A percentile compares a stretch with the other conserved stretches of the same genome.
phyloP scores from a whole-genome alignment of 2,113 vertebrate species.

The Cervus canadensis region DNA sequence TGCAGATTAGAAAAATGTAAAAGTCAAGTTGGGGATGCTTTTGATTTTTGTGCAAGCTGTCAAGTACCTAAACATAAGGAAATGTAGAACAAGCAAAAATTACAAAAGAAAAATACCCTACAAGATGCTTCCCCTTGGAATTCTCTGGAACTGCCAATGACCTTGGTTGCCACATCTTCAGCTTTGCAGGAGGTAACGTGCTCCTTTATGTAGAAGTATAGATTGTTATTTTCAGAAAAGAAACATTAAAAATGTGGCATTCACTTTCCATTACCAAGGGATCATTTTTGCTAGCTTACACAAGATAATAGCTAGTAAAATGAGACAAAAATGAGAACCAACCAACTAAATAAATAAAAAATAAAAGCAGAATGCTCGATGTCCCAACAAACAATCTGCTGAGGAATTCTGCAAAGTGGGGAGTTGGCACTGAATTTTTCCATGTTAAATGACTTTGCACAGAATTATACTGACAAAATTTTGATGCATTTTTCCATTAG shows the following conservation, averaged over 20 bases:
- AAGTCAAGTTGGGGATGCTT: slow-evolving; percentile 4
- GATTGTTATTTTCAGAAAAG: slow-evolving; percentile 19
- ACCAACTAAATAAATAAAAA: background rate
- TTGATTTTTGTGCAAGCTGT: slow-evolving; percentile 22
- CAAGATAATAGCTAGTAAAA: background rate
- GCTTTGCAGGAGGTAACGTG: background rate
- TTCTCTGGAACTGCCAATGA: background rate
- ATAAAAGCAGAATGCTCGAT: background rate
- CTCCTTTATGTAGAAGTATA: background rate
- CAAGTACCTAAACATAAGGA: background rate
- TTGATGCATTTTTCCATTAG: slow-evolving; percentile 54
- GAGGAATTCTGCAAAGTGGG: slow-evolving; percentile 25
- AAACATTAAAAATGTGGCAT: background rate
- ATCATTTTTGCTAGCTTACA: background rate
- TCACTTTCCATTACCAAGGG: background rate
- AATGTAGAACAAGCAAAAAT: background rate
- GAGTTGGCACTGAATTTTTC: background rate
- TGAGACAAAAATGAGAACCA: background rate
- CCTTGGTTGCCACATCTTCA: slow-evolving; percentile 31
- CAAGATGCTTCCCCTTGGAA: accelerated
- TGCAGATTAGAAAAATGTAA: background rate
- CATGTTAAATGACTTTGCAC: slow-evolving; percentile 42
- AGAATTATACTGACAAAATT: slow-evolving; percentile 54
- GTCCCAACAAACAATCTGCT: background rate
- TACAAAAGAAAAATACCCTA: background rate